Evolutionary conservation across 2,113 vertebrate genomes (phyloP).

Genomic region (Haplochromis vanheusdeni): DNA sequence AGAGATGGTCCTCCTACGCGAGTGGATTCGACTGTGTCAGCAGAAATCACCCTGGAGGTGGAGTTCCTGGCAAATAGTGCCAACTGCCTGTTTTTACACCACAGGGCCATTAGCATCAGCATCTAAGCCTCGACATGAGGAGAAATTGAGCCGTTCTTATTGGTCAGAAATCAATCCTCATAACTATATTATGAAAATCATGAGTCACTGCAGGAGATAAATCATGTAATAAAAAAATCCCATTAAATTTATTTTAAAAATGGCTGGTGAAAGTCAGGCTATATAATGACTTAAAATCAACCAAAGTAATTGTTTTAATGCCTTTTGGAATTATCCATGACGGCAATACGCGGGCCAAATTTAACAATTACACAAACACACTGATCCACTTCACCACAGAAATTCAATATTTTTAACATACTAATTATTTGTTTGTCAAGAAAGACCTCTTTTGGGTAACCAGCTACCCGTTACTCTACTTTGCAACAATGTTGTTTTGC

Average conservation of each 20-base stretch:
- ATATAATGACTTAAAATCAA: neutral
- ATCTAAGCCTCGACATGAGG: neutral
- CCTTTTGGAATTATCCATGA: neutral
- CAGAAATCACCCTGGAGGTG: slow-evolving; percentile 6
- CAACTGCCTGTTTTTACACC: neutral
- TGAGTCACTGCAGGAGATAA: neutral
- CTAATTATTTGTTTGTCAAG: neutral
- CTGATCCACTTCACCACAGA: neutral
- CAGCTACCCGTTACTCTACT: neutral
- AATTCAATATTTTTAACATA: neutral
- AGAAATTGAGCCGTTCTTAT: neutral
- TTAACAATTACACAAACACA: neutral
- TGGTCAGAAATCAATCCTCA: neutral
- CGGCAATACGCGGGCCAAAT: neutral
- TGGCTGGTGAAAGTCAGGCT: neutral
- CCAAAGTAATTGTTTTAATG: neutral
- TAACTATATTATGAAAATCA: neutral
- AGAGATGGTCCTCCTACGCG: slow-evolving; percentile 37
- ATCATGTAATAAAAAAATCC: neutral
- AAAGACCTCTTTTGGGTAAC: neutral
- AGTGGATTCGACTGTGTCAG: slow-evolving; percentile 24
- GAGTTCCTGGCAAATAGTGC: neutral
- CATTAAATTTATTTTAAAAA: neutral
- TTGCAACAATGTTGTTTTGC: neutral
- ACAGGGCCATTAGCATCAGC: neutral